Percentiles rank a stretch among this genome's conserved stretches.
Evolutionary conservation across 2,113 vertebrate species (phyloP).

Genomic region (Tricholaema leucomelas): DNA sequence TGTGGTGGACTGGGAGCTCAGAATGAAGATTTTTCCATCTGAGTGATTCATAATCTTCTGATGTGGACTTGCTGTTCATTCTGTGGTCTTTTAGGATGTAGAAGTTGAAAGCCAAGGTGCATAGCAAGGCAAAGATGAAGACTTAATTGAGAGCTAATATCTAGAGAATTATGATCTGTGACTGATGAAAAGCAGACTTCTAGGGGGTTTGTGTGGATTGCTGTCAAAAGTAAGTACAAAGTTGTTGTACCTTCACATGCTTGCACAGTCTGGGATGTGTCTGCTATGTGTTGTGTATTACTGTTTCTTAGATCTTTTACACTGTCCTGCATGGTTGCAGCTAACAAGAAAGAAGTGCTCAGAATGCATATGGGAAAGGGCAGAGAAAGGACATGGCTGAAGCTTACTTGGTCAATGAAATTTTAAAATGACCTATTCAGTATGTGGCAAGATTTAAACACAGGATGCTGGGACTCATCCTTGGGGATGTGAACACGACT

Average conservation of each 20-base stretch:
- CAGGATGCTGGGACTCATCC: neutral
- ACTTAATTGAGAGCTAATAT: neutral
- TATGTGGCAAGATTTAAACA: neutral
- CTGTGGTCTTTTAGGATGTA: neutral
- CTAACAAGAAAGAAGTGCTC: neutral
- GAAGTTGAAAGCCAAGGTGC: neutral
- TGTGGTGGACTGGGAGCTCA: neutral
- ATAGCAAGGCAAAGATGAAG: neutral
- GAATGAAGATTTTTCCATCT: neutral
- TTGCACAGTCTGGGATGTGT: neutral
- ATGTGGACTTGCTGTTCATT: neutral
- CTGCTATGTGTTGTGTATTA: neutral
- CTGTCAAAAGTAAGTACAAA: slow-evolving; percentile 11
- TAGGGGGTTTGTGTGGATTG: neutral
- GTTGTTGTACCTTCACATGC: neutral
- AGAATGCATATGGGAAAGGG: neutral
- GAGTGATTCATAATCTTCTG: neutral
- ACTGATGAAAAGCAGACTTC: neutral
- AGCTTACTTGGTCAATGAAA: neutral
- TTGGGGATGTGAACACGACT: neutral
- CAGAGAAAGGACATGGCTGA: neutral
- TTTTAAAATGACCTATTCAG: neutral
- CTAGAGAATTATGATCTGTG: neutral
- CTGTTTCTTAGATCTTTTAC: neutral
- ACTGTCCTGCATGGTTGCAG: neutral